Conservation (phyloP, 2,888 invertebrate genomes). For the Romanomermis culicivorax region DNA sequence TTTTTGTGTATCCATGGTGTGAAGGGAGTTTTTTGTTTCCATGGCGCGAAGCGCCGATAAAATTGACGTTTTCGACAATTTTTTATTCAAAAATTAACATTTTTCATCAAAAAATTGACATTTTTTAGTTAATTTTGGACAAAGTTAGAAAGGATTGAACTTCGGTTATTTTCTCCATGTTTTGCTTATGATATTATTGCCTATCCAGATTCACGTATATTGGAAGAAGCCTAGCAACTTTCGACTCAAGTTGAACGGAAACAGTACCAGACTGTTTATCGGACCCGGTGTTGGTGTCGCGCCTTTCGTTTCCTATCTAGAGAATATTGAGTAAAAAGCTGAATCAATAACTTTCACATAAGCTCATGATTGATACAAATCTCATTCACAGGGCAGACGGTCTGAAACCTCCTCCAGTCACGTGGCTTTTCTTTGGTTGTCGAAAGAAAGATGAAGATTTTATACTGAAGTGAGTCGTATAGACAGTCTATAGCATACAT, state of each 20-base stretch:
- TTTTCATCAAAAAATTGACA: too few species aligned
- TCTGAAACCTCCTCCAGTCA: not conserved
- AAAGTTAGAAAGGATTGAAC: too few species aligned
- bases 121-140: too few species aligned
- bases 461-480: not conserved
- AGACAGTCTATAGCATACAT: too few species aligned
- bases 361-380: not conserved
- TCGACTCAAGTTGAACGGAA: not conserved
- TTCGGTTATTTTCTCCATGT: too few species aligned
- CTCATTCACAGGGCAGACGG: not conserved
- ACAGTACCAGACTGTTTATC: constrained; percentile 44
- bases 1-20: too few species aligned
- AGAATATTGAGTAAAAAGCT: not conserved
- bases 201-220: not conserved
- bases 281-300: constrained; percentile 93
- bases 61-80: too few species aligned
- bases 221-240: not conserved
- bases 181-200: too few species aligned
- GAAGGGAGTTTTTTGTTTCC: too few species aligned
- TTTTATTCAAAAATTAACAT: too few species aligned
- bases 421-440: not conserved
- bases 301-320: constrained; percentile 41
- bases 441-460: not conserved
- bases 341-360: too few species aligned
- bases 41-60: too few species aligned